Base-by-base conservation (phyloP, 2,888 invertebrate genomes). In the Archips crataeganus region DNA sequence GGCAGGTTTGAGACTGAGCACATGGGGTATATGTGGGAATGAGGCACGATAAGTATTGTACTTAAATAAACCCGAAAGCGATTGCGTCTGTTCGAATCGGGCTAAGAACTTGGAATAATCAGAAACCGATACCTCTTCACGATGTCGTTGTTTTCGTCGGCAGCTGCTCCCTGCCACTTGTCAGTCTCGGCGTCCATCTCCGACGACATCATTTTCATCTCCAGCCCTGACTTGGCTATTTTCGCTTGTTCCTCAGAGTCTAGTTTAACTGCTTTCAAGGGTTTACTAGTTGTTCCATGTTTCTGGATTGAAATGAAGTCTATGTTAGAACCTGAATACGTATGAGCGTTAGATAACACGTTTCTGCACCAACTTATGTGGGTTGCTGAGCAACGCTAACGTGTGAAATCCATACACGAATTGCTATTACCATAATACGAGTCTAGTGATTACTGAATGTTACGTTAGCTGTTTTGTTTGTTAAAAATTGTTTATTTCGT, bases 171-270 rank as follows among this genome's bases (percentile, higher is more conserved):
- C 86, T 98, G 98, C 99, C 99, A 99, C 90, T 98, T 98, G 83
- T 99, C 98, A 77, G 99, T 98, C 93, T 99, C 99, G 9, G 99
- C 98, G 87, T 98, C 98, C 97, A 98, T 97, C 94, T 99, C 99
- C 71, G 98, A 98, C 36, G 99, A 95, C 87, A 98, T 97, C 92
- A 98, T 95, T 94, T 99, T 99, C 98, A 99, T 98, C 93, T 99
- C 99, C 78, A 99, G 93, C 45, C 99, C 99, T 69, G 98, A 97
- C 92, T 99, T 99, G 4, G 99, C 99, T 83, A 99, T 99, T 94
- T 99, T 98, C 64, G 98, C 99, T 95, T 99, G 98, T 87, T 99
- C 99, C 93, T 99, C 98, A 67, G 98, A 97, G 93, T 98, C 98
- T 82, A 99, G 91, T 84, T 97, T 96, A 61, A 97, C 98, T 67